A percentile compares a stretch with the other conserved stretches of the same genome.
Evolutionary conservation across 2,113 vertebrate genomes (phyloP).

Genomic region (Odontophorus gujanensis): DNA sequence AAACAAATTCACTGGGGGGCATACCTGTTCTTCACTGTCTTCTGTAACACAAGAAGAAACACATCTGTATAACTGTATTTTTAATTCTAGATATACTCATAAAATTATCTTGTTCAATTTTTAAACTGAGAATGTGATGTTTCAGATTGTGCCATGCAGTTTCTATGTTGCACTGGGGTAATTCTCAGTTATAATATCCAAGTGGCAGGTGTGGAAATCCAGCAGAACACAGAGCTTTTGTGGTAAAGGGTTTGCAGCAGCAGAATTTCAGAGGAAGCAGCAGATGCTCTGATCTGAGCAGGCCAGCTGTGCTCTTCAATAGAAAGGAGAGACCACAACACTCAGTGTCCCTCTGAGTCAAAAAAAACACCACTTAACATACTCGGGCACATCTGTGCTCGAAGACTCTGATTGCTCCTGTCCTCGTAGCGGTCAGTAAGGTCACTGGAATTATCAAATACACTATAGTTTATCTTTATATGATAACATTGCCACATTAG

Average conservation of each 20-base stretch:
- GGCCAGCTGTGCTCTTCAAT: slow-evolving; percentile 18
- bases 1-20: not conserved
- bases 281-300: slow-evolving; percentile 42
- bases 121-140: not conserved
- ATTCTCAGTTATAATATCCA: slow-evolving; percentile 9
- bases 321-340: not conserved
- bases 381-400: slow-evolving; percentile 5
- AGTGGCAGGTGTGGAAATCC: slow-evolving; percentile 32
- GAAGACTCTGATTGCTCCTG: not conserved
- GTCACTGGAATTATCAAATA: not conserved
- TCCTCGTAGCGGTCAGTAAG: not conserved
- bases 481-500: fast-evolving
- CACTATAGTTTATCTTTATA: not conserved
- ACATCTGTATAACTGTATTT: slow-evolving; percentile 13
- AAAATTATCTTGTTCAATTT: not conserved
- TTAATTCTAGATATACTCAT: slow-evolving; percentile 2
- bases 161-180: not conserved
- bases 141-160: not conserved
- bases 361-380: not conserved
- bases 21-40: slow-evolving; percentile 15
- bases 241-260: not conserved
- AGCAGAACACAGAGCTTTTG: not conserved
- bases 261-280: not conserved
- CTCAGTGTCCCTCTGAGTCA: not conserved
- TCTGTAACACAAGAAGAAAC: slow-evolving; percentile 58